phyloP scores from a whole-genome alignment of 1,140 invertebrate genomes.

The Drosophila varians region DNA sequence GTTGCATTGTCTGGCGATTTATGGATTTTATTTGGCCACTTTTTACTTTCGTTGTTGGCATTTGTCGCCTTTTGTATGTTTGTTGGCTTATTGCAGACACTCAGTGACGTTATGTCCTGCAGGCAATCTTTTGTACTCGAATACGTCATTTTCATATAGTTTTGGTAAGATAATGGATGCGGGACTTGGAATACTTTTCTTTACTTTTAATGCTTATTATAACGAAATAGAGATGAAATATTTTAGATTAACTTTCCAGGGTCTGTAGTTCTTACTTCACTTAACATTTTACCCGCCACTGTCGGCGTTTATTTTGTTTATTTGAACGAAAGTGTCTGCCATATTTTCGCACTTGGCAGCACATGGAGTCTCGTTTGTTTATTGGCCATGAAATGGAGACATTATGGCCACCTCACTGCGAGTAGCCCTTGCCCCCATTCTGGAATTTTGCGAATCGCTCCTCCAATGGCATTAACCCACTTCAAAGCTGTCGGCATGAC shows the following conservation, averaged over 20 bases:
- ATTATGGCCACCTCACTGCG: slow-evolving; percentile 28
- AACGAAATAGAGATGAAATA: background rate
- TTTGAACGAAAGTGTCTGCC: slow-evolving; percentile 34
- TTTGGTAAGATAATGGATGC: background rate
- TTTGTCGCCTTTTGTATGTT: slow-evolving; percentile 74
- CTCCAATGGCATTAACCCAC: slow-evolving; percentile 35
- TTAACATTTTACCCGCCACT: background rate
- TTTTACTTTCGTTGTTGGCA: slow-evolving; percentile 67
- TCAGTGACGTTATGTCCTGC: slow-evolving; percentile 31
- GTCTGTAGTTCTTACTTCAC: background rate
- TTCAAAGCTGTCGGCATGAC: slow-evolving; percentile 36
- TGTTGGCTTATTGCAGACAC: slow-evolving; percentile 74
- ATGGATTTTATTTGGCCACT: slow-evolving; percentile 79
- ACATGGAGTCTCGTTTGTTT: slow-evolving; percentile 29
- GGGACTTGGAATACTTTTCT: background rate
- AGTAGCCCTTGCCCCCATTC: background rate
- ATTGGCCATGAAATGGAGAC: slow-evolving; percentile 50
- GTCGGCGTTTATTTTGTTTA: slow-evolving; percentile 21
- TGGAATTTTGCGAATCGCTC: slow-evolving; percentile 4
- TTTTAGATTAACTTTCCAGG: background rate
- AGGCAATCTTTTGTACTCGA: background rate
- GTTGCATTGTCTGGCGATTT: slow-evolving; percentile 75
- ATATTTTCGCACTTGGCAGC: slow-evolving; percentile 40
- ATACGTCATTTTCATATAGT: background rate
- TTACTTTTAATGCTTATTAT: background rate